Conservation (phyloP, 2,888 invertebrate species). For the Lepidochrysops patricia region DNA sequence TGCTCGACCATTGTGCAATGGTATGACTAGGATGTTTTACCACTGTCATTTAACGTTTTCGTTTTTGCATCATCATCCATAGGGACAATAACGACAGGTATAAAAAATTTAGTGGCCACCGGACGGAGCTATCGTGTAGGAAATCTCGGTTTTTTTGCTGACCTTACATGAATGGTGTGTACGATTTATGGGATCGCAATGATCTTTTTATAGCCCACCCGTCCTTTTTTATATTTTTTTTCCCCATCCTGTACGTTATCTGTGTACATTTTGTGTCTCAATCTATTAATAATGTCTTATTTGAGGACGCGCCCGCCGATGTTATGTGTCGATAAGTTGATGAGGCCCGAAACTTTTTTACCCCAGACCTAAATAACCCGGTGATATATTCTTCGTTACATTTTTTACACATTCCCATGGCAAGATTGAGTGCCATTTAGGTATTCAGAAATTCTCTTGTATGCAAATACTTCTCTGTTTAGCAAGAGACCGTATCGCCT, state of each 20-base stretch:
- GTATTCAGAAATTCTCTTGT: constrained; percentile 31
- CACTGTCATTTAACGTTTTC: constrained; percentile 17
- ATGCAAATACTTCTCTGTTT: constrained; percentile 42
- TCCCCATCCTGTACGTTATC: constrained; percentile 45
- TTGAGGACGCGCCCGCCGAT: constrained; percentile 48
- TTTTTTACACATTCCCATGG: constrained; percentile 13
- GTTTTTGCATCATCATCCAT: constrained; percentile 30
- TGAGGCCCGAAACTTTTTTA: constrained; percentile 6
- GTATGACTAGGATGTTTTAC: constrained; percentile 8
- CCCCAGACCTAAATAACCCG: background rate
- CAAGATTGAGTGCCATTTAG: constrained; percentile 18
- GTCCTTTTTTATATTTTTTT: constrained; percentile 43
- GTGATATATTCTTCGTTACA: background rate
- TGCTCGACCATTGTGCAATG: background rate
- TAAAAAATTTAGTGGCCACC: constrained; percentile 51
- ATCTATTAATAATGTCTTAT: constrained; percentile 71
- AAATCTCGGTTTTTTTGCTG: constrained; percentile 61
- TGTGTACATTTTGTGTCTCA: constrained; percentile 66
- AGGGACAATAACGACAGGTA: constrained; percentile 20
- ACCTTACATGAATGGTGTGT: constrained; percentile 66
- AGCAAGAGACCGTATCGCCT: constrained; percentile 51
- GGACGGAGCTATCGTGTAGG: constrained; percentile 65
- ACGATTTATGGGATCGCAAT: constrained; percentile 70
- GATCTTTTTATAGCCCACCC: constrained; percentile 62
- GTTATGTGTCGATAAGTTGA: constrained; percentile 16